phyloP scores from a whole-genome alignment of 2,797 vertebrate species.

The Acrossocheilus wenchowensis region DNA sequence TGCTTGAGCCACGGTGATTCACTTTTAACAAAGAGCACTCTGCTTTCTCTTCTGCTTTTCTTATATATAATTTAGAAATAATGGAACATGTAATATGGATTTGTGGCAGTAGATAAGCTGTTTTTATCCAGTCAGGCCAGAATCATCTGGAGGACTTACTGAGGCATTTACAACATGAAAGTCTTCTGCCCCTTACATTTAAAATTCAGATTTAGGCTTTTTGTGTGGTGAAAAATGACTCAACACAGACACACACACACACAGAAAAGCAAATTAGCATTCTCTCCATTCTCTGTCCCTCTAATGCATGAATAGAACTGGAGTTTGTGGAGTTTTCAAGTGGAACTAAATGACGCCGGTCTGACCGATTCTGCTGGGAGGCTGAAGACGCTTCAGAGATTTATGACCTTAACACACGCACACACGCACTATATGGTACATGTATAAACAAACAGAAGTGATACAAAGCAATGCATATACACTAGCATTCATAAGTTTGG shows the following conservation, averaged over 20 bases:
- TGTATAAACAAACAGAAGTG: not conserved
- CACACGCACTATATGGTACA: not conserved
- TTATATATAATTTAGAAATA: not conserved
- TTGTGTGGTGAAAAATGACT: conserved; percentile 47
- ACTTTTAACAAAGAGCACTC: not conserved
- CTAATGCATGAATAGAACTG: conserved; percentile 87
- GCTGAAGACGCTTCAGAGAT: conserved; percentile 69
- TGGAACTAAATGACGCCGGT: conserved; percentile 85
- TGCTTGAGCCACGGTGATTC: not conserved
- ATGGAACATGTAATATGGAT: not conserved
- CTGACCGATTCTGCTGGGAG: conserved; percentile 72
- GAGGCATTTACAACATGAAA: conserved; percentile 47
- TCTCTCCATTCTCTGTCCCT: conserved; percentile 69
- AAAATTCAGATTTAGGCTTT: conserved; percentile 62
- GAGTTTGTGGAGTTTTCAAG: conserved; percentile 81
- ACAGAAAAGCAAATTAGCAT: conserved; percentile 52
- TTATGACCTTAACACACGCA: not conserved
- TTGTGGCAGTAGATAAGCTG: not conserved
- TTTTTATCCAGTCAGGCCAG: not conserved
- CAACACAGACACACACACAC: conserved; percentile 26
- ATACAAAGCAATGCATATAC: not conserved
- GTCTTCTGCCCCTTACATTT: conserved; percentile 57
- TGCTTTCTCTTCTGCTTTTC: not conserved
- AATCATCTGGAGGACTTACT: conserved; percentile 48
- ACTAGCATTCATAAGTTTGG: not conserved